A percentile compares a stretch with the other conserved stretches of the same genome.
phyloP scores from a whole-genome alignment of 2,113 vertebrate genomes.

The Neopipo cinnamomea region DNA sequence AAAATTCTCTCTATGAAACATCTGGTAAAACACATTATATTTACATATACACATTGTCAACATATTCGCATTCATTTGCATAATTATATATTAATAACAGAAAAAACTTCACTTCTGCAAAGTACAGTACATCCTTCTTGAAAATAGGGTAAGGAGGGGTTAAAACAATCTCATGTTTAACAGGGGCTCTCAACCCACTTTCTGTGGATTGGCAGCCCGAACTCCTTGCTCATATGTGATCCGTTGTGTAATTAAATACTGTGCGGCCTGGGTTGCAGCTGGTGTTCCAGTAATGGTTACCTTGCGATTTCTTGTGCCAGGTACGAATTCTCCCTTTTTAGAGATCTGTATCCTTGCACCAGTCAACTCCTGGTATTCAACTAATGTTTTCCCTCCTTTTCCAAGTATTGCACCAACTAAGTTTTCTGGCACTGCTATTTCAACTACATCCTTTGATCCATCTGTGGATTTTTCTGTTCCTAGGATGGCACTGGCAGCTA shows the following conservation, averaged over 20 bases:
- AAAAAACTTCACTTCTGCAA: constrained; percentile 90
- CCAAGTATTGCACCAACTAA: constrained; percentile 89
- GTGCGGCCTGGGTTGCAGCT: constrained; percentile 87
- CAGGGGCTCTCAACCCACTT: constrained; percentile 83
- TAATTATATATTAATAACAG: constrained; percentile 93
- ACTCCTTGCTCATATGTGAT: constrained; percentile 91
- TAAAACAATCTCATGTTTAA: constrained; percentile 78
- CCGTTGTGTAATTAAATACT: constrained; percentile 90
- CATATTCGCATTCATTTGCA: constrained; percentile 93
- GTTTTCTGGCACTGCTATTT: constrained; percentile 90
- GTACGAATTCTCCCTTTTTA: constrained; percentile 90
- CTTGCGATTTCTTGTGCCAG: constrained; percentile 89
- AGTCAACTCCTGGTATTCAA: constrained; percentile 91
- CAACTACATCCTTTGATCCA: constrained; percentile 89
- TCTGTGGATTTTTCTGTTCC: constrained; percentile 87
- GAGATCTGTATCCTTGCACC: constrained; percentile 91
- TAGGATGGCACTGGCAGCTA: constrained; percentile 89
- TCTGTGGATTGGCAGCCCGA: constrained; percentile 87
- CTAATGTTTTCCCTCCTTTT: constrained; percentile 89
- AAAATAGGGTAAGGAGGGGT: constrained; percentile 85
- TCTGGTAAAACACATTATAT: constrained; percentile 92
- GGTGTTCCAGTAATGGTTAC: constrained; percentile 90
- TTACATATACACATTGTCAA: constrained; percentile 93
- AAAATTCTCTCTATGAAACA: constrained; percentile 89
- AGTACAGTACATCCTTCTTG: constrained; percentile 93